Base-by-base conservation (phyloP, 2,888 invertebrate genomes). In the Loripinus fragilis region DNA sequence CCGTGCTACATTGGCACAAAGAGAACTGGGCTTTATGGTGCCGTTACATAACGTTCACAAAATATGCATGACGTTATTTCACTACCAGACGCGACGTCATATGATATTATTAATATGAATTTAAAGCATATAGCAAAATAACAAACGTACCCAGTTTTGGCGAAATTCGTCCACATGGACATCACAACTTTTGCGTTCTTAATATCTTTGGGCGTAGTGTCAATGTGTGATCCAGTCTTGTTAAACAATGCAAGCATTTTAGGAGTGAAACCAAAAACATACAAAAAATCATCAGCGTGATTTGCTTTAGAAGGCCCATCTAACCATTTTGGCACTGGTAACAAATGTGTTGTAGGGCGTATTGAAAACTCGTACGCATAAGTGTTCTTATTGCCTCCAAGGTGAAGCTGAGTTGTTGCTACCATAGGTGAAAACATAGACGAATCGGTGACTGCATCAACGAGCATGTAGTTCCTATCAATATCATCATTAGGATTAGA, bases 71-170 rank as follows among this genome's bases (percentile, higher is more conserved):
- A n/a, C n/a, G n/a, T n/a, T n/a, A n/a, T n/a, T n/a, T n/a, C n/a
- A n/a, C n/a, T 38, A 12, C 12, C 38, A 5, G 38, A 38, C 5
- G 38, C 5, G 5, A 38, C 38, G 38, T 38, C 12, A 8, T 12
- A 5, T 38, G 38, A 38, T 12, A 12, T 38, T 38, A 38, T 5
- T 38, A 12, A 8, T 38, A 38, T 38, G 7, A 8, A 38, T 38
- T 5, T 38, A 38, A 38, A 38, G 12, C 38, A 12, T 38, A n/a
- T 38, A 38, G 12, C 38, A 38, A 38, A 38, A 38, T 5, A 38
- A 8, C 38, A 38, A 25, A 55, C 55, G 3, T 55, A 55, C 55
- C 55, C 55, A n/a, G 55, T 55, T 55, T 55, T 55, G 7, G 55
- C 55, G 25, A 55, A 55, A 55, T 38, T 38, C 12, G 38, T 38